Evolutionary conservation across 1,140 invertebrate genomes (phyloP).

Genomic region (Mizuhopecten yessoensis): DNA sequence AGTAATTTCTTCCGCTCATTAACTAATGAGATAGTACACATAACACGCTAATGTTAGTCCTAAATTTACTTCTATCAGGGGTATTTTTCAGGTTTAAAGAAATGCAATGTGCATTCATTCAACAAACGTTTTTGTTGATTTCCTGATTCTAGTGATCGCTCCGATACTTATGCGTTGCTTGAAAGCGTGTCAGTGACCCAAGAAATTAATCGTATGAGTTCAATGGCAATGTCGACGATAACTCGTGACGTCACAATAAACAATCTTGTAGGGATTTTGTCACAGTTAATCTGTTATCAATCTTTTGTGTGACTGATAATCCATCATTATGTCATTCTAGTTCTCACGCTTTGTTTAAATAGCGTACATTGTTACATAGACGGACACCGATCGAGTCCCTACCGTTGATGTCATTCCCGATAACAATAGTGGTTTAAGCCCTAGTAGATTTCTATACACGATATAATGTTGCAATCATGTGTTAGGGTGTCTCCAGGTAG

Average conservation of each 20-base stretch:
- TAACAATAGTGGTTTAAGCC: not conserved
- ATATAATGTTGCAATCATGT: not conserved
- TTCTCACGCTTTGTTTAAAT: too few species aligned
- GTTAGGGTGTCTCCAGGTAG: not conserved
- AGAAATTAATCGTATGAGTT: too few species aligned
- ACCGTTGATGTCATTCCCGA: not conserved
- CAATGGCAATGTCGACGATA: not conserved
- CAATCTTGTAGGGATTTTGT: too few species aligned
- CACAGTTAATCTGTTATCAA: not conserved
- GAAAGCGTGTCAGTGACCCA: not conserved
- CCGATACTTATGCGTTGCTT: too few species aligned
- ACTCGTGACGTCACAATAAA: not conserved
- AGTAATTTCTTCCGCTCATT: too few species aligned
- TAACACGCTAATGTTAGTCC: too few species aligned
- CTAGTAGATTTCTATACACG: not conserved
- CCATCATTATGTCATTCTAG: not conserved
- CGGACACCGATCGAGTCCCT: not conserved
- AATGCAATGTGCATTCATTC: too few species aligned
- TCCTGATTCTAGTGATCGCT: too few species aligned
- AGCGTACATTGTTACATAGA: not conserved
- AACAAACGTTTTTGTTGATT: too few species aligned
- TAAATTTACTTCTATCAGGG: too few species aligned
- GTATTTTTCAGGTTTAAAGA: too few species aligned
- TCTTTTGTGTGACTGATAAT: not conserved
- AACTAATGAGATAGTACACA: too few species aligned